These are phyloP conservation scores for Pyxicephalus adspersus DNA, from an alignment of 2,113 vertebrate species.

Conservation along the genomic window DNA sequence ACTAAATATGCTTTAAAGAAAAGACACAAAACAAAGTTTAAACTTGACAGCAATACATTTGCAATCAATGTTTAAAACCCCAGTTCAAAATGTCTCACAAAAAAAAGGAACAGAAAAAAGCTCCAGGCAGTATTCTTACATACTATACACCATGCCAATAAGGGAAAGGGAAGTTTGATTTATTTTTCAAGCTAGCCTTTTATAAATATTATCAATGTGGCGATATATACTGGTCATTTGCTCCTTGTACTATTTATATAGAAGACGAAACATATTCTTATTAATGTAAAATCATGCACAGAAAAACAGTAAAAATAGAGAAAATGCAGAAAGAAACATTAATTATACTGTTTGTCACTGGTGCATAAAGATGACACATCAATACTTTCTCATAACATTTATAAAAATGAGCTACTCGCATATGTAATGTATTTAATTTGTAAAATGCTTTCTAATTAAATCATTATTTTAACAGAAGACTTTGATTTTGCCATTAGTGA, in stretches of 20 bases:
- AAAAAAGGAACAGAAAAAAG: not conserved
- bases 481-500: no score
- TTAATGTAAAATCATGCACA: no score
- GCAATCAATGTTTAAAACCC: not conserved
- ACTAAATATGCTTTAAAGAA: not conserved
- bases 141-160: not conserved
- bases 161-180: not conserved
- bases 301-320: no score
- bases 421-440: no score
- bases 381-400: no score
- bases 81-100: conserved; percentile 1
- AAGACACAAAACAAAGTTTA: not conserved
- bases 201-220: not conserved
- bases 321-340: no score
- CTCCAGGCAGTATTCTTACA: conserved; percentile 5
- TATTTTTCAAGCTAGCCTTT: not conserved
- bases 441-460: no score
- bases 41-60: not conserved
- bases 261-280: no score
- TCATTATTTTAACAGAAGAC: no score
- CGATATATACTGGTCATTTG: not conserved
- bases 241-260: not conserved
- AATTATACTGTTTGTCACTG: no score
- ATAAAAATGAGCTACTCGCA: no score
- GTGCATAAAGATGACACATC: no score